Conservation (phyloP, 2,113 vertebrate species). For the Apaloderma vittatum region DNA sequence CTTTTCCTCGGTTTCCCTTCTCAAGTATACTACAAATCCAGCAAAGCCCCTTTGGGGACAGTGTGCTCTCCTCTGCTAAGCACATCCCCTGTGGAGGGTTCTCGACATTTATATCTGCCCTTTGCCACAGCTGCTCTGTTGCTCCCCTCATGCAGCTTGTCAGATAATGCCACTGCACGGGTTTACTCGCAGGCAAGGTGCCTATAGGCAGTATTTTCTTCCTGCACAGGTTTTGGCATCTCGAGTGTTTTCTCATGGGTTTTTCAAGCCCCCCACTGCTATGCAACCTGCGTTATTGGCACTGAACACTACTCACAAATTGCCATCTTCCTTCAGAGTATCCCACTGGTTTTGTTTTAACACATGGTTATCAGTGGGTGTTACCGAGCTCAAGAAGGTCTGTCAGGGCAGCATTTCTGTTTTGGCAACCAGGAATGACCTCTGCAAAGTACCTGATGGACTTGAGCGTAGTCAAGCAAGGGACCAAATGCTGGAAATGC, state of each 20-base stretch:
- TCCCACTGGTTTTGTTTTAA: background rate
- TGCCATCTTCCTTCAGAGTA: background rate
- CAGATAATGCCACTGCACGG: background rate
- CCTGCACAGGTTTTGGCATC: background rate
- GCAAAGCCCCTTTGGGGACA: background rate
- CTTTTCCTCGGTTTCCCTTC: background rate
- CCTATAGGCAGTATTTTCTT: background rate
- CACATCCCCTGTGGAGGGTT: background rate
- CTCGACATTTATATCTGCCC: background rate
- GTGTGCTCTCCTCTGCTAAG: background rate
- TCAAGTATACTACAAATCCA: background rate
- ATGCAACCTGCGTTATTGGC: background rate
- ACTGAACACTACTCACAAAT: background rate
- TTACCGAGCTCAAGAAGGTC: background rate
- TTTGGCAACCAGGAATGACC: background rate
- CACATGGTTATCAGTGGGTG: background rate
- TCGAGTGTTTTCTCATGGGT: background rate
- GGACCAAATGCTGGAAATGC: background rate
- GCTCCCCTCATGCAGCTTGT: background rate
- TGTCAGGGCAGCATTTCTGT: background rate
- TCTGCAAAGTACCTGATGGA: background rate
- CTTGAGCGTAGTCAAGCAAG: background rate
- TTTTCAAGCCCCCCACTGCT: background rate
- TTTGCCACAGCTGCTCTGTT: background rate
- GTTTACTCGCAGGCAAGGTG: background rate